Conservation (phyloP, 2,888 invertebrate species). For the Protula sp. region DNA sequence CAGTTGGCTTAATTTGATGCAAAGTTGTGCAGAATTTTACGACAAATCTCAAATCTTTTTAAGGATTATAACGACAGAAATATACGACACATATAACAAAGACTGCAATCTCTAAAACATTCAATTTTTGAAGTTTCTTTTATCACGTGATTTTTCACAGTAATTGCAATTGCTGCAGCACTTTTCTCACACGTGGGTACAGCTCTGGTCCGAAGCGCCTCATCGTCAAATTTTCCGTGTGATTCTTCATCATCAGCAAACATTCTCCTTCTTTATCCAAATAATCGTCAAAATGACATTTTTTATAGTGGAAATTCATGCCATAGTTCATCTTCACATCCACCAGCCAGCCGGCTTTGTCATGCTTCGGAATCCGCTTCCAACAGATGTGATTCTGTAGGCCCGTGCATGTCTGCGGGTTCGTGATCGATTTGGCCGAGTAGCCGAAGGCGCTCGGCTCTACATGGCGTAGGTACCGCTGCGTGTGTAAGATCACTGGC, state of each 20-base stretch:
- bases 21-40: too few relatives aligned
- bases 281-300: slow-evolving; percentile 16
- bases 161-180: background rate
- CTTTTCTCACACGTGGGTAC: background rate
- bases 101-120: too few relatives aligned
- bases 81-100: too few relatives aligned
- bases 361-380: slow-evolving; percentile 1
- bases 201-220: background rate
- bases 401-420: slow-evolving; percentile 14
- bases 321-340: slow-evolving; percentile 7
- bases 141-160: too few relatives aligned
- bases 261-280: slow-evolving; percentile 8
- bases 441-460: slow-evolving; percentile 11
- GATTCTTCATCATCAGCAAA: slow-evolving; percentile 1
- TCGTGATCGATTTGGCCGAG: slow-evolving; percentile 15
- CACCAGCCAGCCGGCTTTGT: slow-evolving; percentile 3
- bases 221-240: background rate
- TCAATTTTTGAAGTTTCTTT: too few relatives aligned
- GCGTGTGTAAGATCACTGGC: slow-evolving; percentile 13
- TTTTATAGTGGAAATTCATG: slow-evolving; percentile 20
- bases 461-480: slow-evolving; percentile 9
- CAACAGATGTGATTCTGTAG: slow-evolving; percentile 23
- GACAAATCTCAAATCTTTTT: too few relatives aligned
- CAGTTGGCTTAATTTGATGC: too few relatives aligned
- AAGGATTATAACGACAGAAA: too few relatives aligned